Evolutionary conservation across 2,113 vertebrate species (phyloP), one percentile per base, ranked within the genome.

Genomic region (Chionis minor): DNA sequence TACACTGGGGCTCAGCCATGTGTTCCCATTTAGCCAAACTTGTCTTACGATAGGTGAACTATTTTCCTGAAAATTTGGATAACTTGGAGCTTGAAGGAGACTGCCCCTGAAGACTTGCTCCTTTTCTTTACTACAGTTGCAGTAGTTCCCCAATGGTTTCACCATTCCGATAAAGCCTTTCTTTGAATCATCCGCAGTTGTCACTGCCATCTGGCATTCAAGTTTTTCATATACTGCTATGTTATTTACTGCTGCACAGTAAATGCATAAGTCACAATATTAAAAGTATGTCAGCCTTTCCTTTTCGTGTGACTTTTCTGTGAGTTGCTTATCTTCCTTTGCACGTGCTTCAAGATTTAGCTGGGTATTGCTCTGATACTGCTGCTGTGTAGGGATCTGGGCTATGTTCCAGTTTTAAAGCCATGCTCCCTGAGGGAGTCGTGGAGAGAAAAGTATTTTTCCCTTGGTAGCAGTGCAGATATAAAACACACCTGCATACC

Each of bases 381-480:
- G 32, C 9, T 83, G 14, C 65, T 63, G 32, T 45, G 24, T 40
- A 73, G 21, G 12, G 14, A 2, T 69, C 40, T 63, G 49, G 13
- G 5, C 17, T 63, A 10, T 47, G 26, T 61, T 74, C 18, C 33
- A 42, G 8, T 73, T 86, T 55, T 81, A 86, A 80, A 77, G 35
- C 33, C 0, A 0, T 19, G 14, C 9, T 72, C 18, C 30, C 27
- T 63, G 19, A 45, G 4, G 16, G 14, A 86, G 8, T 10, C 62
- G 32, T 14, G 3, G 15, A 58, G 21, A 83, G 42, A 28, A 90
- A 51, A 75, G 15, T 42, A 12, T 32, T 70, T 47, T 66, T 66
- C 32, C 17, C 17, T 83, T 21, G 8, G 5, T n/a, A 67, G 15
- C 8, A 6, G 7, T 40, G 2, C 22, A 83, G 23, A 40, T n/a